Percentiles rank a stretch among this genome's conserved stretches.
Conservation (phyloP, 2,888 invertebrate genomes). For the Drosophila monieri region DNA sequence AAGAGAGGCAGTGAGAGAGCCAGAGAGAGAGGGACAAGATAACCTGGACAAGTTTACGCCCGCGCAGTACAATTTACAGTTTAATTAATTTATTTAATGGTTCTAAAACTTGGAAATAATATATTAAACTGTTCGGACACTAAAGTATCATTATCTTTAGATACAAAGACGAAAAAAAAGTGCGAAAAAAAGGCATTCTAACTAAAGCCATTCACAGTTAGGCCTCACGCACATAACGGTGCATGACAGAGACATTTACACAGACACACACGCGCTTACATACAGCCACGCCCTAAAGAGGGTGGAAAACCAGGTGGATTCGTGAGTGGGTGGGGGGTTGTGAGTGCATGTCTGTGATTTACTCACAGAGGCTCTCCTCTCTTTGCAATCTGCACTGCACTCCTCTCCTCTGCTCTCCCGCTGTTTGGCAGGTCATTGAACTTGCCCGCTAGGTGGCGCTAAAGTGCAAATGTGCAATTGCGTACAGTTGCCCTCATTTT, state of each 20-base stretch:
- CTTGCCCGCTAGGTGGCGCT: conserved; percentile 71
- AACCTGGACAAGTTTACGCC: conserved; percentile 36
- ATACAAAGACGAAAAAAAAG: no score
- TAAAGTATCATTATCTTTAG: background rate
- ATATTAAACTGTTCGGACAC: background rate
- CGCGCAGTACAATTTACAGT: conserved; percentile 5
- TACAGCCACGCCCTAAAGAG: conserved; percentile 33
- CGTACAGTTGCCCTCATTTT: conserved; percentile 46
- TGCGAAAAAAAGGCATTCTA: conserved; percentile 7
- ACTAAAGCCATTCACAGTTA: conserved; percentile 70
- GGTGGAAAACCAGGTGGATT: conserved; percentile 6
- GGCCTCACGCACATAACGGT: conserved; percentile 52
- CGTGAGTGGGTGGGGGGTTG: conserved; percentile 23
- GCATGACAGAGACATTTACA: conserved; percentile 26
- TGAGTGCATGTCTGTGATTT: conserved; percentile 74
- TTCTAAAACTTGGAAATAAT: no score
- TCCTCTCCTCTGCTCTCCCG: conserved; percentile 9
- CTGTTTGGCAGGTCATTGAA: conserved; percentile 69
- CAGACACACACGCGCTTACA: conserved; percentile 6
- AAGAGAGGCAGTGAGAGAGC: conserved; percentile 1
- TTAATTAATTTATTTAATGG: background rate
- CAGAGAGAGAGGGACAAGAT: background rate
- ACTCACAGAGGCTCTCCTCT: conserved; percentile 47
- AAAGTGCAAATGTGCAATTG: conserved; percentile 72
- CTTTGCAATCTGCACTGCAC: conserved; percentile 10